Evolutionary conservation across 2,888 invertebrate genomes (phyloP).

Genomic region (Diarsia dahlii): DNA sequence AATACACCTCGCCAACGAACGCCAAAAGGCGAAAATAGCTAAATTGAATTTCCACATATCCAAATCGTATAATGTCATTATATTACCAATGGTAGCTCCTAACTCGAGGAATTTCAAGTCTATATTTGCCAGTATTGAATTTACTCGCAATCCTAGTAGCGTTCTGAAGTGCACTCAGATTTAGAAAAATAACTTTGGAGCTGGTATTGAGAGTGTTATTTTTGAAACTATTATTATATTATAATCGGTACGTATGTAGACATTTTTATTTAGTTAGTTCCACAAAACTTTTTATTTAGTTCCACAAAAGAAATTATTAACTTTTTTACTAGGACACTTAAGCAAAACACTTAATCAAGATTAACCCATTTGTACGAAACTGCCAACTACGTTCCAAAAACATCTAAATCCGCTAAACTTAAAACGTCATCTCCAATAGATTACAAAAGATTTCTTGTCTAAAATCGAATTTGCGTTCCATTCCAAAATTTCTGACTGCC

Average conservation of each 20-base stretch:
- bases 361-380: background rate
- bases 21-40: conserved; percentile 57
- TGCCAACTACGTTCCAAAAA: background rate
- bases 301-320: background rate
- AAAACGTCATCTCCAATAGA: conserved; percentile 23
- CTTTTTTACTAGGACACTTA: too few species aligned
- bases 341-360: background rate
- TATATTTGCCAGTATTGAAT: conserved; percentile 79
- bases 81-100: conserved; percentile 68
- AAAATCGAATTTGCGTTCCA: conserved; percentile 50
- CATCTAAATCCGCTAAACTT: conserved; percentile 5
- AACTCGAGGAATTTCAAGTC: conserved; percentile 72
- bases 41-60: conserved; percentile 54
- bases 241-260: background rate
- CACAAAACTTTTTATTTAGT: background rate
- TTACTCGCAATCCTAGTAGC: conserved; percentile 72
- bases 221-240: background rate
- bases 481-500: conserved; percentile 51
- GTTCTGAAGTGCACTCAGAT: conserved; percentile 60
- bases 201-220: conserved; percentile 31
- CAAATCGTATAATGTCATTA: conserved; percentile 71
- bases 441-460: conserved; percentile 32
- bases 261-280: background rate
- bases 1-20: conserved; percentile 30
- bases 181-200: conserved; percentile 52